Base-by-base conservation (phyloP, 2,797 vertebrate species). In the Antennarius maculatus region DNA sequence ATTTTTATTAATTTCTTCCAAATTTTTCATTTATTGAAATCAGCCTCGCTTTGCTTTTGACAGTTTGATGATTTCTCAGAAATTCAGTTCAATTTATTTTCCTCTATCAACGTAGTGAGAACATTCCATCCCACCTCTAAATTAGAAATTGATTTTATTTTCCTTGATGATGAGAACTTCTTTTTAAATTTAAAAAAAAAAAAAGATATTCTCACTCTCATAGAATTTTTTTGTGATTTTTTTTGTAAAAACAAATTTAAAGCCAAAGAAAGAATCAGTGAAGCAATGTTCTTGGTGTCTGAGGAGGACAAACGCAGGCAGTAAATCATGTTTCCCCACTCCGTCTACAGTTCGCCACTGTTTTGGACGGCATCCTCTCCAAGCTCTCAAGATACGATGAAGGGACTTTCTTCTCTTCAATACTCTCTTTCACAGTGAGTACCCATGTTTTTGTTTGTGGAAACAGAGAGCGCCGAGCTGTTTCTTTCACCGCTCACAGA, bases 351-450 rank as follows among this genome's bases (percentile, higher is more conserved):
- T 95, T 96, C 87, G 89, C 94, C 69, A 93, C 94, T 27, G 96
- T 98, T 77, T 85, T 99, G 77, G 97, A 99, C 79, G 87, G 94
- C 16, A 94, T 98, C 56, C 91, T 99, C 67, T 95, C 95, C 78
- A 99, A 98, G 74, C 90, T 99, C 66, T 97, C 97, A 4, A 90
- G 97, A 89, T 99, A 99, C 0, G 97, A 99, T 66, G 96, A 99
- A 93, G 97, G 97, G 68, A 97, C 96, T 3, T 95, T 99, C 91
- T 97, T 99, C 85, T 99, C 97, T 11, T 99, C 97, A 6, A 93
- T 99, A 78, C 95, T 99, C 80, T 97, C 96, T 52, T 97, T 99
- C 92, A 98, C 97, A 77, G 97, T 99, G 89, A 97, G 96, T 95
- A 87, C 83, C 75, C 63, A 13, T 37, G 51, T 66, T 62, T 75